Percentiles rank a stretch among this genome's conserved stretches.
These are phyloP conservation scores for Meloe dianella DNA, from an alignment of 2,888 invertebrate genomes.

Conservation along the genomic window DNA sequence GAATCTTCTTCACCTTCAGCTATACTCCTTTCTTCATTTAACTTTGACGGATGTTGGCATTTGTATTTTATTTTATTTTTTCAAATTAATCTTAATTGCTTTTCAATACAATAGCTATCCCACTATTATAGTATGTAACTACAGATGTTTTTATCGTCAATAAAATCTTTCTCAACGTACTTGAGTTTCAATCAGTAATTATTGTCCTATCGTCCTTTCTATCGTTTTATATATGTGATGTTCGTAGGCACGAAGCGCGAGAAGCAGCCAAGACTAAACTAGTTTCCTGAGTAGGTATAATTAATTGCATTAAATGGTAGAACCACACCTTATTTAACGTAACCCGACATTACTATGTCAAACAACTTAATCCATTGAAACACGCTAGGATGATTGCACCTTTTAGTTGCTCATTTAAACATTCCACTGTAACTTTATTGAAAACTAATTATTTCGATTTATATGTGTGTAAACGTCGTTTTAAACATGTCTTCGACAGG, in stretches of 20 bases:
- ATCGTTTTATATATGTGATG: conserved; percentile 30
- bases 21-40: too few species aligned
- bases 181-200: conserved; percentile 30
- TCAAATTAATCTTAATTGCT: conserved; percentile 4
- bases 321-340: conserved; percentile 41
- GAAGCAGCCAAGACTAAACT: conserved; percentile 38
- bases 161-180: conserved; percentile 18
- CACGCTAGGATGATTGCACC: conserved; percentile 34
- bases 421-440: conserved; percentile 28
- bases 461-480: conserved; percentile 7
- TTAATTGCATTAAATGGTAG: conserved; percentile 41
- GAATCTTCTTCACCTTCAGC: conserved; percentile 4
- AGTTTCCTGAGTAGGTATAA: conserved; percentile 38
- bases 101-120: conserved; percentile 13
- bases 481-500: conserved; percentile 19
- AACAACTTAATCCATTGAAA: conserved; percentile 41
- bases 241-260: conserved; percentile 36
- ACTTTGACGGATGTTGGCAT: neutral
- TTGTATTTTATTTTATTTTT: neutral
- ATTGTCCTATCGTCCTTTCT: conserved; percentile 28
- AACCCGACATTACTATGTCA: conserved; percentile 42
- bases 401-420: conserved; percentile 33
- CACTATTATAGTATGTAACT: neutral
- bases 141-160: conserved; percentile 5
- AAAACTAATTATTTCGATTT: conserved; percentile 35